These are phyloP conservation scores for Agonum fuliginosum DNA, from an alignment of 2,888 invertebrate genomes.

Conservation along the genomic window DNA sequence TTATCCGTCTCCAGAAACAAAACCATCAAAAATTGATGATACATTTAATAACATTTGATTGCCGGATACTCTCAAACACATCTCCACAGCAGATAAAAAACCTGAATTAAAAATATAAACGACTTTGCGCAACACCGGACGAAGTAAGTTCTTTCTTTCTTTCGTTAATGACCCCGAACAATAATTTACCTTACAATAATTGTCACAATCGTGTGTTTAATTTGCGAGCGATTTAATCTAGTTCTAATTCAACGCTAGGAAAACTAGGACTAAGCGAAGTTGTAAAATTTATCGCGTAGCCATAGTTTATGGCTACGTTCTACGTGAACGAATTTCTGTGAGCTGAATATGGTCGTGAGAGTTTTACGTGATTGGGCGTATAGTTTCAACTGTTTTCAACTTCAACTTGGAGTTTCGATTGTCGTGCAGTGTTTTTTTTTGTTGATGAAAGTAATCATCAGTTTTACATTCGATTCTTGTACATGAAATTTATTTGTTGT, in stretches of 20 bases:
- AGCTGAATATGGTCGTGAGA: slow-evolving; percentile 31
- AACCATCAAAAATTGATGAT: slow-evolving; percentile 7
- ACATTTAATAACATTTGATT: slow-evolving; percentile 3
- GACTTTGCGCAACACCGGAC: neutral
- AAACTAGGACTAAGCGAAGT: slow-evolving; percentile 10
- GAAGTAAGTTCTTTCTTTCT: no score
- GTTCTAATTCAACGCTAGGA: slow-evolving; percentile 7
- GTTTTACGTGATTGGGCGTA: slow-evolving; percentile 40
- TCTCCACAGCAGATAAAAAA: neutral
- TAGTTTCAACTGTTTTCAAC: slow-evolving; percentile 22
- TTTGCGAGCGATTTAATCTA: neutral
- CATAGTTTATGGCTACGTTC: slow-evolving; percentile 4
- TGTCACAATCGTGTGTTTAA: neutral
- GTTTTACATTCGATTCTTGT: no score
- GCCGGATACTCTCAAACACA: neutral
- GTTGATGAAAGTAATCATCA: slow-evolving; percentile 22
- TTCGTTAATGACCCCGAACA: neutral
- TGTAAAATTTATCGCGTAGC: slow-evolving; percentile 11
- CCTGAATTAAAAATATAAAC: neutral
- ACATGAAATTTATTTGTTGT: no score
- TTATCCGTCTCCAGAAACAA: neutral
- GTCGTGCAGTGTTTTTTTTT: slow-evolving; percentile 17
- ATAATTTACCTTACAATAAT: neutral
- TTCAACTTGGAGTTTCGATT: slow-evolving; percentile 35
- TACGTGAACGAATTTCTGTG: slow-evolving; percentile 33